Evolutionary conservation across 2,113 vertebrate species (phyloP), one percentile per base, ranked within the genome.

Genomic region (Prunella fulvescens): DNA sequence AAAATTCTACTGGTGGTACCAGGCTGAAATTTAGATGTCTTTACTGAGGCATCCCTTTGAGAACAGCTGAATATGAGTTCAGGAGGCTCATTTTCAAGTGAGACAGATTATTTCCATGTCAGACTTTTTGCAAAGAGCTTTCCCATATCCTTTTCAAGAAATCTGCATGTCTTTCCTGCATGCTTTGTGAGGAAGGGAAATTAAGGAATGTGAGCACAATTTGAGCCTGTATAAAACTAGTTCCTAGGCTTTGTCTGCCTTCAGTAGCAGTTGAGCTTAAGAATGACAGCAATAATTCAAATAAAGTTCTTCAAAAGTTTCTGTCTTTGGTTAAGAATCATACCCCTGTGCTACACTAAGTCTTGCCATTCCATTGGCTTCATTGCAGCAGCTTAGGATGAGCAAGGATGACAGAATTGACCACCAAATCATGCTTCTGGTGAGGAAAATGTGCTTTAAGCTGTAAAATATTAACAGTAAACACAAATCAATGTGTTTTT

Each of bases 401-500:
- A 86, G 39, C 57, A 70, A 56, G 45, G 37, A 25, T 81, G 62
- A 70, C 51, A 54, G 85, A 95, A 89, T 1, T 58, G 45, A 84
- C 73, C 31, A 90, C 51, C 42, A 94, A 62, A 77, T 88, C 24
- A 37, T 91, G 74, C 40, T 73, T 86, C 80, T 86, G 58, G 76
- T 47, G 66, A 73, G 39, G 31, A 78, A 92, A 88, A 62, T 70
- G 53, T 76, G 33, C 71, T 90, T 91, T 70, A 90, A 83, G 33
- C 35, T 93, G 62, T 90, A 71, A 87, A 95, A 90, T 92, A 72
- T 90, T 87, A 95, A 72, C 62, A 85, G 62, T 80, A 95, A 96
- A 90, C 50, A 95, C 29, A 47, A 90, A 91, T 85, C 89, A 93
- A 76, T 82, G 37, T 64, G 39, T 42, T 89, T 89, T 90, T 85